Evolutionary conservation across 2,888 invertebrate genomes (phyloP).

Genomic region (Drosophila picticornis): DNA sequence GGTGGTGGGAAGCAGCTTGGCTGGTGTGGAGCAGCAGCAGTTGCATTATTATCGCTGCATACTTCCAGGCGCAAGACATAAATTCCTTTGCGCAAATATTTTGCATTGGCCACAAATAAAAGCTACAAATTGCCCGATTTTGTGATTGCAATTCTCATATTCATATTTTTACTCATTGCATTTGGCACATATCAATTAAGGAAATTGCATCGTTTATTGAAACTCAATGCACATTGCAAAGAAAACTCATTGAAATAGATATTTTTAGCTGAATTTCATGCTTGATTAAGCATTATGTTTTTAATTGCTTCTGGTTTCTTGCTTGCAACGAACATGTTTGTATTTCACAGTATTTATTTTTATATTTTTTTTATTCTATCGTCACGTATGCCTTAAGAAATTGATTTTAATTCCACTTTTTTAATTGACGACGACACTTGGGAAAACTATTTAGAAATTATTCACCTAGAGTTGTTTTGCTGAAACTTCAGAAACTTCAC

Average conservation of each 20-base stretch:
- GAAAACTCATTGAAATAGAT: slow-evolving; percentile 1
- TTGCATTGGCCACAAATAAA: slow-evolving; percentile 34
- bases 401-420: neutral
- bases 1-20: neutral
- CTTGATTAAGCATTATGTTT: slow-evolving; percentile 17
- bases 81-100: slow-evolving; percentile 39
- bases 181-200: slow-evolving; percentile 66
- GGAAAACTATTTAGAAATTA: neutral
- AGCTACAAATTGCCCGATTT: slow-evolving; percentile 12
- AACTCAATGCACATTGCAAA: slow-evolving; percentile 1
- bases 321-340: neutral
- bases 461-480: neutral
- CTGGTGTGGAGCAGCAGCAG: slow-evolving; percentile 22
- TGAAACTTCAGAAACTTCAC: neutral
- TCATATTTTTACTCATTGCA: slow-evolving; percentile 61
- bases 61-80: slow-evolving; percentile 66
- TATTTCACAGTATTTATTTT: neutral
- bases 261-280: slow-evolving; percentile 2
- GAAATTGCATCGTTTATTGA: slow-evolving; percentile 53
- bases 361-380: neutral
- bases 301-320: slow-evolving; percentile 3
- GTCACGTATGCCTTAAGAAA: neutral
- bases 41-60: slow-evolving; percentile 65
- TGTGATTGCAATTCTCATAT: slow-evolving; percentile 44
- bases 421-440: neutral